These are phyloP conservation scores for Hylyphantes graminicola DNA, from an alignment of 1,140 invertebrate genomes.

Conservation along the genomic window DNA sequence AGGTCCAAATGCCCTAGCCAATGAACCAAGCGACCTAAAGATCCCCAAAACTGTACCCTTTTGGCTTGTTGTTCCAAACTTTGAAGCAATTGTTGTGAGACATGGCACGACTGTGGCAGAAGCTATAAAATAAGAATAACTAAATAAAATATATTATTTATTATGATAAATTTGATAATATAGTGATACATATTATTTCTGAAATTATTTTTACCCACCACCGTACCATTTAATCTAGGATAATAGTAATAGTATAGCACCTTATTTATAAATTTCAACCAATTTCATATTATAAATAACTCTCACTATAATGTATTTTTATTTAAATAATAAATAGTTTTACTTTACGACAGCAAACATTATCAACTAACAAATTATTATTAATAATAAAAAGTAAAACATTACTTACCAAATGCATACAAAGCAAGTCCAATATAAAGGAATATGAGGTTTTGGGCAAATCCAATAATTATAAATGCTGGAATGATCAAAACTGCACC, in stretches of 20 bases:
- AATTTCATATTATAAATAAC: too few relatives aligned
- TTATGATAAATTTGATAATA: not conserved
- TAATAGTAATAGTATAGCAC: too few relatives aligned
- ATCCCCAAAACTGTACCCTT: slow-evolving; percentile 94
- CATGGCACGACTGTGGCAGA: slow-evolving; percentile 95
- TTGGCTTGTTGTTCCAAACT: slow-evolving; percentile 82
- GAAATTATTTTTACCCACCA: not conserved
- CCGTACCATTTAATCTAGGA: too few relatives aligned
- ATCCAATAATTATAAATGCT: slow-evolving; percentile 87
- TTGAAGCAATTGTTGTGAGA: slow-evolving; percentile 88
- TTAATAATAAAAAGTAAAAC: not conserved
- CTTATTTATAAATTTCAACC: too few relatives aligned
- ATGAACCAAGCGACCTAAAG: slow-evolving; percentile 91
- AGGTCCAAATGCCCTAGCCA: slow-evolving; percentile 92
- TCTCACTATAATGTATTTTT: too few relatives aligned
- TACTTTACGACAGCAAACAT: not conserved
- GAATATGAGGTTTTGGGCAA: slow-evolving; percentile 72
- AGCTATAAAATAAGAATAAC: slow-evolving; percentile 71
- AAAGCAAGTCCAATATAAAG: slow-evolving; percentile 86
- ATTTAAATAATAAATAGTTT: not conserved
- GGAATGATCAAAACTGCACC: slow-evolving; percentile 90
- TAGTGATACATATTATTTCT: not conserved
- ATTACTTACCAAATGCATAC: slow-evolving; percentile 89
- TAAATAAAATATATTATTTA: not conserved
- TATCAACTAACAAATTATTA: not conserved